phyloP scores from a whole-genome alignment of 2,113 vertebrate genomes.

The Pristiophorus japonicus region DNA sequence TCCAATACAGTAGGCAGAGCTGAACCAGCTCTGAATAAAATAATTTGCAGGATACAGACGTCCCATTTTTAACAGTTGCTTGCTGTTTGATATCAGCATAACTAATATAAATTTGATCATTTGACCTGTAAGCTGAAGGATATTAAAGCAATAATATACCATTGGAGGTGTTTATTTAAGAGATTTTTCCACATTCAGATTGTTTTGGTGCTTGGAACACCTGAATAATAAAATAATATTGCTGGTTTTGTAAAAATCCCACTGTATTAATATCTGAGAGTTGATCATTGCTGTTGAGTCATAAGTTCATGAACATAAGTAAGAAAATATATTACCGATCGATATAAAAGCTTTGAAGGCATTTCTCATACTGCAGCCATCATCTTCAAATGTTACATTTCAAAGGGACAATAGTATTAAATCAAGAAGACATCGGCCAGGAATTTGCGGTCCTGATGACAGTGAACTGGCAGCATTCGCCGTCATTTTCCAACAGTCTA shows the following conservation, averaged over 20 bases:
- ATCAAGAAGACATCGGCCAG: not conserved
- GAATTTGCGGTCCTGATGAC: no score
- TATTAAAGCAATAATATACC: not conserved
- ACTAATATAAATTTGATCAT: not conserved
- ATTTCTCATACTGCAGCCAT: not conserved
- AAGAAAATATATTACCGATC: not conserved
- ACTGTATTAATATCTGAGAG: not conserved
- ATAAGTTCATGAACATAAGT: not conserved
- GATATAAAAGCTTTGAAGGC: not conserved
- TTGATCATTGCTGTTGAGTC: not conserved
- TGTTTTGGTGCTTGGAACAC: not conserved
- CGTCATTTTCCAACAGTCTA: no score
- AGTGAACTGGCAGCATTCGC: no score
- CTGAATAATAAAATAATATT: not conserved
- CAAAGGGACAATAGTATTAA: not conserved
- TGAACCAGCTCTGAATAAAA: not conserved
- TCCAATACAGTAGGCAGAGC: not conserved
- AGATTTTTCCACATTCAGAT: not conserved
- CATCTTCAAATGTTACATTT: not conserved
- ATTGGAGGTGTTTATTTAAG: not conserved
- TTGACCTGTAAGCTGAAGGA: not conserved
- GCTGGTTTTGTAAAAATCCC: not conserved
- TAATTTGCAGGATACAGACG: not conserved
- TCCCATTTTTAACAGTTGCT: not conserved
- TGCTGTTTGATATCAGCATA: not conserved